Evolutionary conservation across 2,888 invertebrate genomes (phyloP).

Genomic region (Drosophila suboccidentalis): DNA sequence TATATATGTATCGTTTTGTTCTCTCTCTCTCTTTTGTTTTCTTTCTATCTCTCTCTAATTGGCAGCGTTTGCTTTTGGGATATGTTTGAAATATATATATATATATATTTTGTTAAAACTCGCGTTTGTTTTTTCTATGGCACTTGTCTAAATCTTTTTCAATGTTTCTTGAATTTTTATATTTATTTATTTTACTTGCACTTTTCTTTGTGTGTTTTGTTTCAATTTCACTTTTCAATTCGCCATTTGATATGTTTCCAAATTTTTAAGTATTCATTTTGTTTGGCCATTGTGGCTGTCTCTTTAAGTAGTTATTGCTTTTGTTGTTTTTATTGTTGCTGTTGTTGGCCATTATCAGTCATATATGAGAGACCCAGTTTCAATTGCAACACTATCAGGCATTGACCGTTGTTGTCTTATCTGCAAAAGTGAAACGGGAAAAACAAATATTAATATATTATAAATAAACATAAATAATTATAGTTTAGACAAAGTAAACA

Average conservation of each 20-base stretch:
- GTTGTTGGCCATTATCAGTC: conserved; percentile 68
- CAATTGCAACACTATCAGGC: conserved; percentile 52
- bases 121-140: conserved; percentile 43
- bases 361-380: conserved; percentile 55
- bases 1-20: conserved; percentile 34
- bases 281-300: conserved; percentile 73
- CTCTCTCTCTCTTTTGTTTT: not conserved
- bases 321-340: conserved; percentile 26
- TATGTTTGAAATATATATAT: conserved; percentile 43
- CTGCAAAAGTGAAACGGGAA: conserved; percentile 41
- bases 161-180: conserved; percentile 27
- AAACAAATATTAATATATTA: conserved; percentile 18
- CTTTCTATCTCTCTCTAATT: conserved; percentile 45
- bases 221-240: conserved; percentile 65
- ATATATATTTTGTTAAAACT: conserved; percentile 15
- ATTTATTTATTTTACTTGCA: conserved; percentile 5
- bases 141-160: conserved; percentile 44
- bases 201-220: conserved; percentile 1
- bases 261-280: conserved; percentile 87
- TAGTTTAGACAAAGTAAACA: conserved; percentile 31
- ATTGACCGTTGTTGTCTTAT: conserved; percentile 62
- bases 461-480: conserved; percentile 28
- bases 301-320: conserved; percentile 17
- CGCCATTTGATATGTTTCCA: conserved; percentile 94
- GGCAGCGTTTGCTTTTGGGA: conserved; percentile 68